Percentiles rank a stretch among this genome's conserved stretches.
Conservation (phyloP, 1,140 invertebrate genomes). For the Aporrectodea caliginosa region DNA sequence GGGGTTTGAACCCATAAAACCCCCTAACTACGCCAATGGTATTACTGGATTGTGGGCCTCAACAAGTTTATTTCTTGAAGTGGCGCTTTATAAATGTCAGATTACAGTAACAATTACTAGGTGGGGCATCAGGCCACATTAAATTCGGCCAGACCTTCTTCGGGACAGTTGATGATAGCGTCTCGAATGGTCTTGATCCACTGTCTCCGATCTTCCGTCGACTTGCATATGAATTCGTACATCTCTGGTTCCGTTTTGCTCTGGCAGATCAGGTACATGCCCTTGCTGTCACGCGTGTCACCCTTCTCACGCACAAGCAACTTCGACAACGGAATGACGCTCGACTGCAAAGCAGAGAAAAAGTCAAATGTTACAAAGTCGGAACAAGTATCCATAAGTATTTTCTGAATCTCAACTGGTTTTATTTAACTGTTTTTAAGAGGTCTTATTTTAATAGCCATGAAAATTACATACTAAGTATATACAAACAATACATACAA, state of each 20-base stretch:
- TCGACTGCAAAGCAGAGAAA: no score
- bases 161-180: constrained; percentile 57
- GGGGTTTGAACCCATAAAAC: no score
- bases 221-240: constrained; percentile 87
- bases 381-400: no score
- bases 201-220: constrained; percentile 77
- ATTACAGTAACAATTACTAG: background rate
- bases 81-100: no score
- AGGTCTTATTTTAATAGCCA: no score
- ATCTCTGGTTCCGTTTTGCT: constrained; percentile 75
- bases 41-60: background rate
- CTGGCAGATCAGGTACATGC: constrained; percentile 73
- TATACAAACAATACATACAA: no score
- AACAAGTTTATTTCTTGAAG: constrained; percentile 1
- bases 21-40: background rate
- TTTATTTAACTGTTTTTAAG: no score
- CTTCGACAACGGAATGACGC: constrained; percentile 84
- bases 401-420: no score
- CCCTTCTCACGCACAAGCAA: constrained; percentile 87
- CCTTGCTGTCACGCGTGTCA: constrained; percentile 73
- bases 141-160: constrained; percentile 57
- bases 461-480: no score
- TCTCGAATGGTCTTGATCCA: constrained; percentile 82
- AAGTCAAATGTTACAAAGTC: no score
- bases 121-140: background rate